Evolutionary conservation across 2,797 vertebrate species (phyloP).

Genomic region (Pampus argenteus): DNA sequence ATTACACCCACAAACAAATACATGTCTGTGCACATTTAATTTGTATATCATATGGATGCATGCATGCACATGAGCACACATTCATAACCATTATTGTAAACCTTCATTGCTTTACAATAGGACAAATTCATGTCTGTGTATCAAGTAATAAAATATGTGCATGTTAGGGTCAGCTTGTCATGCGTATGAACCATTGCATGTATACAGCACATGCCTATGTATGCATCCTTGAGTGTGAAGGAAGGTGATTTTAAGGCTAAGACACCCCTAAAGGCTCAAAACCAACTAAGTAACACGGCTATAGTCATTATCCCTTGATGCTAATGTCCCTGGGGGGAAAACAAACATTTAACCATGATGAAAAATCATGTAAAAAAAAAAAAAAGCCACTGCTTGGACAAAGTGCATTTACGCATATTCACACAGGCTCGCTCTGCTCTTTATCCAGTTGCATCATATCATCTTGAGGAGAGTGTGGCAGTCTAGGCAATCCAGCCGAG

Average conservation of each 20-base stretch:
- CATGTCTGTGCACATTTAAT: not conserved
- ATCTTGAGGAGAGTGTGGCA: slow-evolving; percentile 65
- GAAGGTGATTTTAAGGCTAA: slow-evolving; percentile 67
- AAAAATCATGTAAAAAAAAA: slow-evolving; percentile 75
- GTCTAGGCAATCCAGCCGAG: slow-evolving; percentile 61
- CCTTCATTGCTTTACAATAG: slow-evolving; percentile 5
- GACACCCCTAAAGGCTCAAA: slow-evolving; percentile 62
- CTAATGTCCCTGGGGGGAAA: slow-evolving; percentile 60
- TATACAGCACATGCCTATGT: slow-evolving; percentile 16
- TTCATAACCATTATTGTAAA: not conserved
- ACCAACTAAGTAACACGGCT: slow-evolving; percentile 49
- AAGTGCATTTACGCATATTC: slow-evolving; percentile 75
- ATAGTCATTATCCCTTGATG: slow-evolving; percentile 54
- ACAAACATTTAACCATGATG: slow-evolving; percentile 76
- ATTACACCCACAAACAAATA: slow-evolving; percentile 7
- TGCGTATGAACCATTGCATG: slow-evolving; percentile 38
- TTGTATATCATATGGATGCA: not conserved
- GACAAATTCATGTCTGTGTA: not conserved
- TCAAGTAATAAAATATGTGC: slow-evolving; percentile 13
- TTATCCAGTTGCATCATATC: slow-evolving; percentile 80
- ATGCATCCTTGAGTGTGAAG: slow-evolving; percentile 27
- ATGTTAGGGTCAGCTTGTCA: slow-evolving; percentile 15
- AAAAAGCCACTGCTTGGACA: slow-evolving; percentile 66
- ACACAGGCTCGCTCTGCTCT: slow-evolving; percentile 67
- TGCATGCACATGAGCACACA: not conserved